Percentiles rank a stretch among this genome's conserved stretches.
phyloP scores from a whole-genome alignment of 2,888 invertebrate genomes.

The Drepana falcataria region DNA sequence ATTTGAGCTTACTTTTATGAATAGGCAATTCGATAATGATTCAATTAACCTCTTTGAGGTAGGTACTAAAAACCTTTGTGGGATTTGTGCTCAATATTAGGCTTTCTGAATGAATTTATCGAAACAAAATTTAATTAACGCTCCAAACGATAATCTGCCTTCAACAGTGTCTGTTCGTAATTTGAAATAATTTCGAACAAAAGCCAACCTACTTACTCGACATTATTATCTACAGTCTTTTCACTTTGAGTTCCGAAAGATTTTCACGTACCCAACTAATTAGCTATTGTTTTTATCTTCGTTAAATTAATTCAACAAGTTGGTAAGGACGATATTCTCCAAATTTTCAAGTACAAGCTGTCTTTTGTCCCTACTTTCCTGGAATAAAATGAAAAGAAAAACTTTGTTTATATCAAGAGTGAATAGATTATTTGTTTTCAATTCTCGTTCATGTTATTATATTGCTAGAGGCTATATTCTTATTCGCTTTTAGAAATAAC shows the following conservation, averaged over 20 bases:
- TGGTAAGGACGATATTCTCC: background rate
- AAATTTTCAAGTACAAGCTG: background rate
- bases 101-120: constrained; percentile 9
- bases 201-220: background rate
- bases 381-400: background rate
- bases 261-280: background rate
- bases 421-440: too few relatives aligned
- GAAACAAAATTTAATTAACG: constrained; percentile 24
- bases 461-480: too few relatives aligned
- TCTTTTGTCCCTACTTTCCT: background rate
- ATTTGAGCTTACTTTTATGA: constrained; percentile 1
- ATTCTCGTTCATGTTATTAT: too few relatives aligned
- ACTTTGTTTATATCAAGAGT: too few relatives aligned
- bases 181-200: constrained; percentile 13
- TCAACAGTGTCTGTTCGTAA: constrained; percentile 18
- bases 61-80: background rate
- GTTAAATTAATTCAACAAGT: background rate
- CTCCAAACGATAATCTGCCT: constrained; percentile 13
- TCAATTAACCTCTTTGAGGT: constrained; percentile 5
- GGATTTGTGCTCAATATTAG: background rate
- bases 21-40: constrained; percentile 5
- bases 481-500: too few relatives aligned
- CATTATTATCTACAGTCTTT: constrained; percentile 1
- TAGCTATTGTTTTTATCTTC: background rate
- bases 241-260: constrained; percentile 1